Percentiles rank a stretch among this genome's conserved stretches.
Evolutionary conservation across 1,140 invertebrate species (phyloP).

Genomic region (Drosophila truncata): DNA sequence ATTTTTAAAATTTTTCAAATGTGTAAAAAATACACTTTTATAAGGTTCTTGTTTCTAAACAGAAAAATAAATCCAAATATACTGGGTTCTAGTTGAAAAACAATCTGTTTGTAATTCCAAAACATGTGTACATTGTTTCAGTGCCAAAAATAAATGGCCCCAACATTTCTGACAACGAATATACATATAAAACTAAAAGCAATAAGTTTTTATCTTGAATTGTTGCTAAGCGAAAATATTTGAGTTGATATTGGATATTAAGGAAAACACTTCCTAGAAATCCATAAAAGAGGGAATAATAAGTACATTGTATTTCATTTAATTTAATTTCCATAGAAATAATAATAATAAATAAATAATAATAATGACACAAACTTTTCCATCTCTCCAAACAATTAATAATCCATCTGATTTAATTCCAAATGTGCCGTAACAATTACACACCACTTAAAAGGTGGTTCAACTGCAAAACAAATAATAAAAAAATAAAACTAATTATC

Average conservation of each 20-base stretch:
- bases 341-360: neutral
- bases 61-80: neutral
- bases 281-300: too few species aligned
- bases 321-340: neutral
- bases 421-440: slow-evolving; percentile 23
- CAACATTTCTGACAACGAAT: neutral
- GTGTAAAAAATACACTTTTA: too few species aligned
- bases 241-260: neutral
- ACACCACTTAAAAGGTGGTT: slow-evolving; percentile 23
- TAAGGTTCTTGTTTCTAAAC: neutral
- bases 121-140: slow-evolving; percentile 4
- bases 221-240: neutral
- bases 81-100: too few species aligned
- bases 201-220: neutral
- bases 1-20: neutral
- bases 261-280: neutral
- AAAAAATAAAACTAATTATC: slow-evolving; percentile 3
- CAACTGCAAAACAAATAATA: slow-evolving; percentile 14
- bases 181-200: neutral
- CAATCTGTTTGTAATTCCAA: slow-evolving; percentile 14
- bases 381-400: neutral
- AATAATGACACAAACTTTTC: neutral
- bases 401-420: slow-evolving; percentile 1
- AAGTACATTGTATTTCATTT: neutral
- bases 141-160: slow-evolving; percentile 7